Evolutionary conservation across 2,113 vertebrate genomes (phyloP).

Genomic region (Alces alces): DNA sequence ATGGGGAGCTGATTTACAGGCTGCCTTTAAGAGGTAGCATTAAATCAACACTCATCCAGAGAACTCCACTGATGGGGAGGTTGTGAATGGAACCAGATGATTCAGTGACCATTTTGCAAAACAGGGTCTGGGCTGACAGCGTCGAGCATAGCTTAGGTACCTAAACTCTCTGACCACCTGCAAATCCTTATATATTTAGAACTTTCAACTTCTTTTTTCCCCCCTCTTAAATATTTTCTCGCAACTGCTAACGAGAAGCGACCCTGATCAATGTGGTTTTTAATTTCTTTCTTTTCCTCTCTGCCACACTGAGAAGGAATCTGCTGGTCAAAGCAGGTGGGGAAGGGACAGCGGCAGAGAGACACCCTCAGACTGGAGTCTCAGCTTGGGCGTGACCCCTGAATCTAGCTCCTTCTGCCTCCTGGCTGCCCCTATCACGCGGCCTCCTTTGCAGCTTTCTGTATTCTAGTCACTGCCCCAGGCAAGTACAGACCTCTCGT

Average conservation of each 20-base stretch:
- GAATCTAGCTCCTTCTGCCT: background rate
- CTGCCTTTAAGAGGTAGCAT: background rate
- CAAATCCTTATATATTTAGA: background rate
- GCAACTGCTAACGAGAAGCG: background rate
- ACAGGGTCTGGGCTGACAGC: background rate
- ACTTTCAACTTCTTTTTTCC: background rate
- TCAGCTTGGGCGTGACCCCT: background rate
- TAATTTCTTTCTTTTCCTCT: slow-evolving; percentile 3
- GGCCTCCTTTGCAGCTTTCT: background rate
- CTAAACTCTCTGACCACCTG: background rate
- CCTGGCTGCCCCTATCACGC: background rate
- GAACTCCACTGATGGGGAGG: background rate
- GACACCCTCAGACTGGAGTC: background rate
- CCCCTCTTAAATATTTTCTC: slow-evolving; percentile 9
- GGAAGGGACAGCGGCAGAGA: background rate
- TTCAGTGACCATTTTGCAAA: background rate
- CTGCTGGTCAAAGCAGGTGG: background rate
- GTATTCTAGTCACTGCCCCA: slow-evolving; percentile 24
- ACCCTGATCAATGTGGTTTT: slow-evolving; percentile 20
- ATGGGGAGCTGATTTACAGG: background rate
- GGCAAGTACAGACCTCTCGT: background rate
- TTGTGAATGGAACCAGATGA: background rate
- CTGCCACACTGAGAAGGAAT: background rate
- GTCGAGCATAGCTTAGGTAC: background rate
- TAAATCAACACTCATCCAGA: background rate